A percentile compares a stretch with the other conserved stretches of the same genome.
Evolutionary conservation across 2,888 invertebrate species (phyloP).

Genomic region (Ellobium chinense): DNA sequence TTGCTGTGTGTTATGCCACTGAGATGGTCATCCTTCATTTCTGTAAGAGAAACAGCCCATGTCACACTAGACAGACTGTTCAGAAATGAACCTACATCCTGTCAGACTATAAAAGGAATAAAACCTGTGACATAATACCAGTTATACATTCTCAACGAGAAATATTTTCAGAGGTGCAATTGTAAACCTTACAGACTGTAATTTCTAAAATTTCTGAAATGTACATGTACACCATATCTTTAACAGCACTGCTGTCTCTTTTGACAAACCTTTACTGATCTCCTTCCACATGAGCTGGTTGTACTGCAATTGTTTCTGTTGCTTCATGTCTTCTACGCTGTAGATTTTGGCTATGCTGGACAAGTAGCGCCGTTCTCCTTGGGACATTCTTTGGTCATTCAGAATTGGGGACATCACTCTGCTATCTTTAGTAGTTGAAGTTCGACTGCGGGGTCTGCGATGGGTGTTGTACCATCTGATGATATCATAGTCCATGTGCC

Average conservation of each 20-base stretch:
- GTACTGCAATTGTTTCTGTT: conserved; percentile 67
- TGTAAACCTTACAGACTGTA: neutral
- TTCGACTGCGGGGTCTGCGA: conserved; percentile 7
- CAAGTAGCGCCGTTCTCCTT: conserved; percentile 64
- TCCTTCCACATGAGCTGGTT: conserved; percentile 60
- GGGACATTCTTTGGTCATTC: conserved; percentile 52
- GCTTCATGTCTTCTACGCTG: conserved; percentile 62
- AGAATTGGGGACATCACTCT: conserved; percentile 52
- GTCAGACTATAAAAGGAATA: too few species aligned
- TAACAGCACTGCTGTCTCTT: too few species aligned
- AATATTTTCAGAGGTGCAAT: neutral
- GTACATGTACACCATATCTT: neutral
- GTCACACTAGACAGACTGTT: too few species aligned
- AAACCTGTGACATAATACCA: neutral
- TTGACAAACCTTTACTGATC: conserved; percentile 61
- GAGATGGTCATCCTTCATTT: too few species aligned
- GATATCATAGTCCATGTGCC: conserved; percentile 48
- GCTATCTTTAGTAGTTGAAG: neutral
- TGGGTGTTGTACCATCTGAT: conserved; percentile 45
- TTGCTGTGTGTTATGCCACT: too few species aligned
- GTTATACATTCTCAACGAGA: neutral
- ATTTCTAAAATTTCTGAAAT: neutral
- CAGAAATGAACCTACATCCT: too few species aligned
- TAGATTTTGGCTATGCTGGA: conserved; percentile 68
- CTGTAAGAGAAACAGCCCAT: too few species aligned